Base-by-base conservation (phyloP, 2,113 vertebrate genomes). In the Leucoraja erinaceus region DNA sequence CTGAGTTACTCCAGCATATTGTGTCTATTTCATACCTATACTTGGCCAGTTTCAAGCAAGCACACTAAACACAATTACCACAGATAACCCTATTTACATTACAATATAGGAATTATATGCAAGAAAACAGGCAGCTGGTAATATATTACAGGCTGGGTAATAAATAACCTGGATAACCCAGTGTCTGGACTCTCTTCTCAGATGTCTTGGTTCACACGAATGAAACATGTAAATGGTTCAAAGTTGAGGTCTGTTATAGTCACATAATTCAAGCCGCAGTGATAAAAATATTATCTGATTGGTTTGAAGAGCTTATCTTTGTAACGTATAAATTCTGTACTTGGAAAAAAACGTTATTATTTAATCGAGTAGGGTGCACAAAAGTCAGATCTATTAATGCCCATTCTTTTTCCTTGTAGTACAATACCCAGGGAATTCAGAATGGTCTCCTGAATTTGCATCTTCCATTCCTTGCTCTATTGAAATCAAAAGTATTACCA, bases 61-160 rank as follows among this genome's bases (percentile, higher is more conserved):
- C 25, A 25, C 28, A 25, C 25, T 75, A 75, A 75, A 75, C 74
- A 76, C 8, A 31, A 31, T 8, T 31, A 77, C 12, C n/a, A 14
- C 12, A 77, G n/a, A 1, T 31, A 77, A 77, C n/a, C 31, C 75
- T 33, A 77, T n/a, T 12, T 16, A 61, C 28, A 61, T 5, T 11
- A n/a, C 83, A 86, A 7, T 59, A 70, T 28, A 86, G 83, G 59
- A 63, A 63, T 6, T 11, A 63, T 59, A 31, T 63, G 63, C 47
- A 56, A 83, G 79, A 56, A 56, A 83, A 83, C 79, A 83, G 79
- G n/a, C 56, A 31, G 28, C 83, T 31, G 16, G 83, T n/a, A 86
- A 86, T 63, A 5, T n/a, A 86, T 63, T 63, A 84, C 25, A 59
- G 11, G 59, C 25, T 25, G 56, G 56, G 25, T 84, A 84, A 84